These are phyloP conservation scores for Sebastes itinus DNA, from an alignment of 2,797 vertebrate genomes.

Conservation along the genomic window DNA sequence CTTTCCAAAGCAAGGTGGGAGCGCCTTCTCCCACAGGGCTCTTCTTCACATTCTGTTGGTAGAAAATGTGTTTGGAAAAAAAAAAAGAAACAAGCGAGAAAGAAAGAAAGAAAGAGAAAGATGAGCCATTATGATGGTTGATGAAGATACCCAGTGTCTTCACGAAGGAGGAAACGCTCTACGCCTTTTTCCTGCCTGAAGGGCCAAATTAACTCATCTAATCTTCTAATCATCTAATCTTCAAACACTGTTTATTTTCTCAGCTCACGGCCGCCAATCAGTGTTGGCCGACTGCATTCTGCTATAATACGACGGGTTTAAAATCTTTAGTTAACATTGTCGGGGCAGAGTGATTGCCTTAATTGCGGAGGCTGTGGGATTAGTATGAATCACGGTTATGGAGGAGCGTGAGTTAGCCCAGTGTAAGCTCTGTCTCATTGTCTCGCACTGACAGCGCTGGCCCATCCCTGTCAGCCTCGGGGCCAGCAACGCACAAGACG, in stretches of 20 bases:
- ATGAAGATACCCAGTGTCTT: slow-evolving; percentile 38
- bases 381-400: slow-evolving; percentile 48
- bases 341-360: slow-evolving; percentile 51
- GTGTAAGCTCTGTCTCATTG: slow-evolving; percentile 43
- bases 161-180: slow-evolving; percentile 32
- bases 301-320: slow-evolving; percentile 60
- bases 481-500: slow-evolving; percentile 42
- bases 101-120: not conserved
- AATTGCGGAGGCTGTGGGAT: slow-evolving; percentile 64
- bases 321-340: slow-evolving; percentile 65
- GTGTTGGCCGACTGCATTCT: slow-evolving; percentile 32
- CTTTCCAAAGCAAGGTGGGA: slow-evolving; percentile 45
- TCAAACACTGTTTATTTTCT: slow-evolving; percentile 73
- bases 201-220: slow-evolving; percentile 57
- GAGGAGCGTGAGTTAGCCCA: slow-evolving; percentile 29
- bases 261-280: slow-evolving; percentile 64
- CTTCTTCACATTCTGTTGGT: slow-evolving; percentile 21
- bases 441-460: slow-evolving; percentile 62
- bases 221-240: slow-evolving; percentile 69
- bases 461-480: slow-evolving; percentile 71
- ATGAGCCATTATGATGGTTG: slow-evolving; percentile 23
- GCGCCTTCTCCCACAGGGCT: slow-evolving; percentile 35
- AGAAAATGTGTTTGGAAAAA: slow-evolving; percentile 1
- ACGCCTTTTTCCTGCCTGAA: slow-evolving; percentile 42
- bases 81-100: not conserved